Percentiles rank a stretch among this genome's conserved stretches.
Conservation (phyloP, 1,140 invertebrate genomes). For the Drosophila watanabei region DNA sequence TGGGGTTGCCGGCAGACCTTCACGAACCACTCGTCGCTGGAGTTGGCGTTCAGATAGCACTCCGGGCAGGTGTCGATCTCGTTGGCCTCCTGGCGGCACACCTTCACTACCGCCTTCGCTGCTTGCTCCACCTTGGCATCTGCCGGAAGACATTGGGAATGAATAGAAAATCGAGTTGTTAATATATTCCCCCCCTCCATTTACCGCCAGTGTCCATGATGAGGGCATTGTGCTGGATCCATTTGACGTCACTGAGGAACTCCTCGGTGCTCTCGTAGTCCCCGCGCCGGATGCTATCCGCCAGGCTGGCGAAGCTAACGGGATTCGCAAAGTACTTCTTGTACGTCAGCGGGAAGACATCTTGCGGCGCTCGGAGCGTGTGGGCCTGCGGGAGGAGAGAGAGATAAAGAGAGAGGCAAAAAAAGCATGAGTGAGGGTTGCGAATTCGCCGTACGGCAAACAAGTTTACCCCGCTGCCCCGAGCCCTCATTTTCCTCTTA, state of each 20-base stretch:
- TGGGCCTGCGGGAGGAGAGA: constrained; percentile 32
- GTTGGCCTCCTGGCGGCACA: constrained; percentile 93
- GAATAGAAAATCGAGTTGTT: too few relatives aligned
- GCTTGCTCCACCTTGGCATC: constrained; percentile 88
- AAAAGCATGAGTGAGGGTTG: constrained; percentile 8
- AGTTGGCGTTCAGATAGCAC: constrained; percentile 95
- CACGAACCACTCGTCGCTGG: constrained; percentile 94
- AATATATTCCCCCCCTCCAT: constrained; percentile 54
- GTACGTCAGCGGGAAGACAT: constrained; percentile 64
- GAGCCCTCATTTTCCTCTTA: constrained; percentile 9
- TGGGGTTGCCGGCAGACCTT: constrained; percentile 96
- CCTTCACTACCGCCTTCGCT: constrained; percentile 92
- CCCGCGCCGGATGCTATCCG: constrained; percentile 91
- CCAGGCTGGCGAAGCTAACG: constrained; percentile 92
- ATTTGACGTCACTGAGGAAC: constrained; percentile 95
- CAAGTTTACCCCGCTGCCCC: constrained; percentile 59
- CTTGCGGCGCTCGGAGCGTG: constrained; percentile 64
- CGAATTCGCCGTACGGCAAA: constrained; percentile 66
- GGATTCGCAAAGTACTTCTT: constrained; percentile 92
- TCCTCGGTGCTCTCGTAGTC: constrained; percentile 96
- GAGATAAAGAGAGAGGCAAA: constrained; percentile 2
- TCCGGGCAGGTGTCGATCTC: constrained; percentile 98
- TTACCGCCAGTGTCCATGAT: constrained; percentile 93
- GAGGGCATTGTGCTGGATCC: constrained; percentile 97
- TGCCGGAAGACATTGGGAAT: constrained; percentile 2